Base-by-base conservation (phyloP, 2,888 invertebrate species). In the Clivina fossor region DNA sequence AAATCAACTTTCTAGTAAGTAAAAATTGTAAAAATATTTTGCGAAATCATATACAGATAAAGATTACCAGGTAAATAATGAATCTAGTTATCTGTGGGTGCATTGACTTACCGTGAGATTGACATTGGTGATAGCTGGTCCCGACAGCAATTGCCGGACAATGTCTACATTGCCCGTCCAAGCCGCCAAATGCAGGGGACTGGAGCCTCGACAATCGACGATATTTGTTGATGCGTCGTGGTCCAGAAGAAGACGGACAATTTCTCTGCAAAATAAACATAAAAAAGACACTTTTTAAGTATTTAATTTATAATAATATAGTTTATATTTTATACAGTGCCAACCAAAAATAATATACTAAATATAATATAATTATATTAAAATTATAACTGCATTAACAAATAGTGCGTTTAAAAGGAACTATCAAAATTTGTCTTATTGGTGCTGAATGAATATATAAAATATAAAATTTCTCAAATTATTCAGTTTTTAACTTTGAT, bases 101-200 rank as follows among this genome's bases (percentile, higher is more conserved):
- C 2, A 24, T n/a, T 41, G 20, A 71, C 83, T 81, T 74, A 92
- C 90, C 82, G 85, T 80, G 71, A 88, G 82, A 75, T 93, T 91
- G 66, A 93, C 87, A 72, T 89, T 89, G 66, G 90, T 89, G 57
- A 88, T 84, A 8, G 88, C 86, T 60, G 88, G 89, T 56, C 88
- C 87, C 35, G 83, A 85, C 54, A 96, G 80, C 60, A 96, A 82
- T 74, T 92, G 80, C 61, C 85, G 80, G 59, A 95, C 94, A 63
- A 95, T 90, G 61, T 92, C 90, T 33, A 87, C 83, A 73, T 93
- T 88, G 13, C 96, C 96, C 49, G 90, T 90, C 93, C 94, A 96
- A 46, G 95, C 91, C 48, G 95, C 95, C 71, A 95, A 78, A 74
- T 96, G 95, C 60, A 96, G 81, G 24, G 96, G 90, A 22, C 93